Evolutionary conservation across 2,888 invertebrate species (phyloP), one percentile per base, ranked within the genome.

Genomic region (Morpho helenor): DNA sequence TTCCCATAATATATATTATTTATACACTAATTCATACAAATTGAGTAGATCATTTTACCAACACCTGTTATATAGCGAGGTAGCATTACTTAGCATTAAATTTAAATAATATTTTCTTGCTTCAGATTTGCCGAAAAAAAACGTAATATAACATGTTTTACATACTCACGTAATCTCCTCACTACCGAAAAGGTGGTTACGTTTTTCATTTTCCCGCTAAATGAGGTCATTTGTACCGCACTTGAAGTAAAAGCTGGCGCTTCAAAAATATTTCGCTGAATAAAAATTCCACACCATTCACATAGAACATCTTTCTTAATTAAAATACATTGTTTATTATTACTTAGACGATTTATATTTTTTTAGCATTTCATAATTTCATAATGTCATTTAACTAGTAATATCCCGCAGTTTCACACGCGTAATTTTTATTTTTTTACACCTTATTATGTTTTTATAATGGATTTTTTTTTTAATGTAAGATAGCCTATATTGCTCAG

Each of bases 181-280:
- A 44, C 16, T 31, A 39, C 39, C 49, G 55, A 49, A 55, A 55
- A 55, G 55, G 55, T 55, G 55, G 55, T 49, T 49, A 55, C 49
- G 55, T 55, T 55, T 55, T 55, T 55, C 55, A 55, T 57, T 58
- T 52, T 49, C 52, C 16, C 57, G 46, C 60, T 56, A 61, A 61
- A 53, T 56, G 60, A 65, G 57, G 57, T 60, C 57, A 60, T 60
- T 60, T 57, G 57, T 60, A 57, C 60, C 57, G 57, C 60, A 53
- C 60, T 57, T 57, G 49, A 51, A 44, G 46, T 40, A n/a, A 50
- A 57, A 53, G 52, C 57, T 53, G 52, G 52, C 57, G 57, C 60
- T 50, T 60, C 49, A 50, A 52, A 60, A 45, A 55, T 52, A 57
- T 49, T 46, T 52, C 52, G 51, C 43, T 50, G 52, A 49, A 49